phyloP scores from a whole-genome alignment of 2,888 invertebrate genomes.

The Diogma glabrata region DNA sequence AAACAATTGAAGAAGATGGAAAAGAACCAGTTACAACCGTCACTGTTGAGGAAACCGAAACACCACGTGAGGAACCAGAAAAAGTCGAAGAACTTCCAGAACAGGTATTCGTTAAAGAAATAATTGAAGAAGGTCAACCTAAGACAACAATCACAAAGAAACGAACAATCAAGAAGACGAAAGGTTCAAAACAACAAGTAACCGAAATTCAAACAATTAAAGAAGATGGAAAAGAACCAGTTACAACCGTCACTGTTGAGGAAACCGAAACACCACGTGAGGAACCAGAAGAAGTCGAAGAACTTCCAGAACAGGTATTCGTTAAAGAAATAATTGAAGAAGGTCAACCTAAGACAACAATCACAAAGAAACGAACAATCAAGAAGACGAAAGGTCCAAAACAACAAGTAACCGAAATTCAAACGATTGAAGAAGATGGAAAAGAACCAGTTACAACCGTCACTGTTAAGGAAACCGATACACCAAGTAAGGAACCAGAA shows the following conservation, averaged over 20 bases:
- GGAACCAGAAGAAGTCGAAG: conserved; percentile 24
- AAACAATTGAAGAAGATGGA: conserved; percentile 20
- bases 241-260: conserved; percentile 25
- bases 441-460: conserved; percentile 30
- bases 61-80: conserved; percentile 21
- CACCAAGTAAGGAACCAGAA: conserved; percentile 20
- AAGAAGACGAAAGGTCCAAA: conserved; percentile 30
- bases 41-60: conserved; percentile 18
- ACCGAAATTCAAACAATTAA: conserved; percentile 33
- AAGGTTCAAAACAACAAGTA: conserved; percentile 30
- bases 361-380: conserved; percentile 27
- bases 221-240: conserved; percentile 31
- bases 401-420: conserved; percentile 33
- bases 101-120: conserved; percentile 30
- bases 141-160: conserved; percentile 25
- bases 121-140: conserved; percentile 26
- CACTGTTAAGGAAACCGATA: conserved; percentile 24
- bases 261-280: conserved; percentile 16
- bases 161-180: conserved; percentile 29
- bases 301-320: conserved; percentile 18
- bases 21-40: conserved; percentile 26
- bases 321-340: conserved; percentile 22
- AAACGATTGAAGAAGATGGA: conserved; percentile 32
- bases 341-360: conserved; percentile 25
- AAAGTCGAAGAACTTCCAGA: conserved; percentile 29